Conservation (phyloP, 2,797 vertebrate species). For the Zenarchopterus dispar region DNA sequence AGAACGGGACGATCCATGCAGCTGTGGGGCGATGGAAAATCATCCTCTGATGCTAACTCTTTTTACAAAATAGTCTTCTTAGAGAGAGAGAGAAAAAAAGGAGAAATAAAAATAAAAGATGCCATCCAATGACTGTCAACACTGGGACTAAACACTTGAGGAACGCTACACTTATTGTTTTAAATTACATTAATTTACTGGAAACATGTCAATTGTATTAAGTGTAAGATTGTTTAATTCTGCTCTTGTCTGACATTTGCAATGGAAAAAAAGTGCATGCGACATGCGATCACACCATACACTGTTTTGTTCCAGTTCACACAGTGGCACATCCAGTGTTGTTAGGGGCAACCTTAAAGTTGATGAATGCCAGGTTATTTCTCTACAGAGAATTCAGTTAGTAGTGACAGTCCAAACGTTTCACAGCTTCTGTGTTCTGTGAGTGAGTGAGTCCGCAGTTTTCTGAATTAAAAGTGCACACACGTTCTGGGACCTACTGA, state of each 20-base stretch:
- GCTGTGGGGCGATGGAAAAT: neutral
- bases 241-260: neutral
- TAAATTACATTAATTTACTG: no score
- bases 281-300: conserved; percentile 71
- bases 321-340: conserved; percentile 22
- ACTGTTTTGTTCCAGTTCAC: conserved; percentile 24
- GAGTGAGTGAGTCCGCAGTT: conserved; percentile 58
- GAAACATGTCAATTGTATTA: no score
- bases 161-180: no score
- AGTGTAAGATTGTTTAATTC: no score
- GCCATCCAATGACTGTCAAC: no score
- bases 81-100: no score
- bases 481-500: conserved; percentile 77
- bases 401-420: conserved; percentile 56
- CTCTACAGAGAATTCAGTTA: conserved; percentile 50
- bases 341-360: conserved; percentile 13
- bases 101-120: no score
- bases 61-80: no score
- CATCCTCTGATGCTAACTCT: no score
- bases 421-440: conserved; percentile 25
- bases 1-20: conserved; percentile 1
- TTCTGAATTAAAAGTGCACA: conserved; percentile 56
- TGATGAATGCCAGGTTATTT: neutral
- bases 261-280: conserved; percentile 62
- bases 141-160: no score